These are phyloP conservation scores for Lithobates sylvaticus DNA, from an alignment of 2,797 vertebrate genomes.

Conservation along the genomic window DNA sequence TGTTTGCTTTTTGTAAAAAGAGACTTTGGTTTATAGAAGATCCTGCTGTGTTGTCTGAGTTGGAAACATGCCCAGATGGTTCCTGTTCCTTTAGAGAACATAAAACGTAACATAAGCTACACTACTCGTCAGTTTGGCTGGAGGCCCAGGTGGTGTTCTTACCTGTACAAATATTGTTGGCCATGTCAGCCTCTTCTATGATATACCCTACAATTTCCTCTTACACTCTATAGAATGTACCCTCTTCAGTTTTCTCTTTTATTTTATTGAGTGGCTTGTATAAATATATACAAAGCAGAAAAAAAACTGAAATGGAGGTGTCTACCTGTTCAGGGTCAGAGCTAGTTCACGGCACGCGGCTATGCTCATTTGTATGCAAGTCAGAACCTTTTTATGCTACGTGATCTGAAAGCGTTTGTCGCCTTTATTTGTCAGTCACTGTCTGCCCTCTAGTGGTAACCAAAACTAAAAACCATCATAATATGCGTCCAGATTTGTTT, in stretches of 20 bases:
- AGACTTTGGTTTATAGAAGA: neutral
- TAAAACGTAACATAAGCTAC: neutral
- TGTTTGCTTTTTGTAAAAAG: neutral
- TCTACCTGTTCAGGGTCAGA: neutral
- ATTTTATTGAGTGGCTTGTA: no score
- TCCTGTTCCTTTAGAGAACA: neutral
- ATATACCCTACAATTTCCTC: no score
- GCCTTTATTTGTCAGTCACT: neutral
- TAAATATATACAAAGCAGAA: no score
- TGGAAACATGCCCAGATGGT: neutral
- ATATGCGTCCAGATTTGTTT: no score
- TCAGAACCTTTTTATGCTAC: neutral
- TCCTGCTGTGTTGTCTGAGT: neutral
- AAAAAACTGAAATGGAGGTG: neutral
- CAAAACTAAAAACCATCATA: no score
- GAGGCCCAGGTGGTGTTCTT: neutral
- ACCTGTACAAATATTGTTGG: neutral
- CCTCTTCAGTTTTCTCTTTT: no score
- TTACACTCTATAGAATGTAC: neutral
- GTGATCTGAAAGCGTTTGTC: neutral
- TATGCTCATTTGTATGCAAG: neutral
- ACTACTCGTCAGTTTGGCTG: neutral
- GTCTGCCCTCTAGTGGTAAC: conserved; percentile 65
- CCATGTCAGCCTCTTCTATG: neutral
- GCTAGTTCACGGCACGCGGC: neutral